These are phyloP conservation scores for Cephus cinctus DNA, from an alignment of 1,140 invertebrate genomes.

Conservation along the genomic window DNA sequence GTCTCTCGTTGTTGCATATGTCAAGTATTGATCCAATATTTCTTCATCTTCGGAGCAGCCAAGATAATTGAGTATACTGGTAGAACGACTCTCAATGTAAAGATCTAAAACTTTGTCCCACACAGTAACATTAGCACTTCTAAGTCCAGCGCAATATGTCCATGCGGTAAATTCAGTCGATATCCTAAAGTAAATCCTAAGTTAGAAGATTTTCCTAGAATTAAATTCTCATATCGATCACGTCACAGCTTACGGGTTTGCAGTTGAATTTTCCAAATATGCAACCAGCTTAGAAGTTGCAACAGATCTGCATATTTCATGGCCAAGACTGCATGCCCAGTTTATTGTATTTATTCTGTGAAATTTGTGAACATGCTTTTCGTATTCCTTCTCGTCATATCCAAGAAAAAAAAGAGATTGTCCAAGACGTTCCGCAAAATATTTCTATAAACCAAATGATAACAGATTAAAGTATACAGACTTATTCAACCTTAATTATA, in stretches of 20 bases:
- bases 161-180: constrained; percentile 11
- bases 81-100: too few species aligned
- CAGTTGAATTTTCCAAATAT: constrained; percentile 19
- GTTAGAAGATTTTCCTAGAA: not conserved
- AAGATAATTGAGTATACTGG: too few species aligned
- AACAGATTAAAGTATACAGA: not conserved
- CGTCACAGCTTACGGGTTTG: constrained; percentile 14
- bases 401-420: not conserved
- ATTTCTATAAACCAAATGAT: not conserved
- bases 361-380: constrained; percentile 19
- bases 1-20: not conserved
- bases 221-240: too few species aligned
- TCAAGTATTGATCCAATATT: constrained; percentile 23
- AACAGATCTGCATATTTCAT: constrained; percentile 21
- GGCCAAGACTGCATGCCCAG: constrained; percentile 28
- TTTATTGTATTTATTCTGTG: constrained; percentile 18
- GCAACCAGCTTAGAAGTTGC: constrained; percentile 21
- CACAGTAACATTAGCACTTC: constrained; percentile 9
- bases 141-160: constrained; percentile 11
- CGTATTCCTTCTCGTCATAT: constrained; percentile 6
- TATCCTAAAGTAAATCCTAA: constrained; percentile 13
- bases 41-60: constrained; percentile 21
- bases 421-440: not conserved
- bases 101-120: constrained; percentile 10
- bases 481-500: not conserved